These are phyloP conservation scores for Bibio marci DNA, from an alignment of 2,888 invertebrate genomes.

Conservation along the genomic window DNA sequence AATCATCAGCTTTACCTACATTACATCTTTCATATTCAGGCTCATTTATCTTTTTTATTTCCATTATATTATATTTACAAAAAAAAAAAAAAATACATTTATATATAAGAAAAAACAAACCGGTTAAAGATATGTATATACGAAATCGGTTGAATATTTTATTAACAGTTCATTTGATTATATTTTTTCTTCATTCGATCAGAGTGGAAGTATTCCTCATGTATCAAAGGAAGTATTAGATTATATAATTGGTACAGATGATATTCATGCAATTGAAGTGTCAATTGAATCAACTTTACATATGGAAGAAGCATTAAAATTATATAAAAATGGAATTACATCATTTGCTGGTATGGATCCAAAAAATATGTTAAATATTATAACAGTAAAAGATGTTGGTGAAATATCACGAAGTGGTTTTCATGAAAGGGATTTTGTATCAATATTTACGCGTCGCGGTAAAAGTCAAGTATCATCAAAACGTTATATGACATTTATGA, in stretches of 20 bases:
- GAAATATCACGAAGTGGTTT: slow-evolving; percentile 47
- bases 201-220: slow-evolving; percentile 72
- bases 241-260: slow-evolving; percentile 32
- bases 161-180: too few relatives aligned
- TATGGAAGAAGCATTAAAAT: slow-evolving; percentile 44
- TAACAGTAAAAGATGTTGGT: slow-evolving; percentile 41
- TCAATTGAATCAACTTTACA: slow-evolving; percentile 51
- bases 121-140: too few relatives aligned
- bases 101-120: too few relatives aligned
- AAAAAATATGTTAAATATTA: slow-evolving; percentile 28
- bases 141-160: too few relatives aligned
- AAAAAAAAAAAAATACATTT: too few relatives aligned
- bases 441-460: slow-evolving; percentile 66
- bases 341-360: slow-evolving; percentile 47
- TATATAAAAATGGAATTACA: slow-evolving; percentile 44
- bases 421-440: slow-evolving; percentile 50
- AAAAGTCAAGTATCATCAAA: slow-evolving; percentile 46
- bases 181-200: too few relatives aligned
- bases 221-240: slow-evolving; percentile 59
- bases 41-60: too few relatives aligned
- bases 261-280: slow-evolving; percentile 45
- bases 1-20: too few relatives aligned
- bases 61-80: too few relatives aligned
- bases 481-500: slow-evolving; percentile 59
- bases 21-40: too few relatives aligned